A percentile compares a stretch with the other conserved stretches of the same genome.
These are phyloP conservation scores for Illadopsis cleaveri DNA, from an alignment of 2,113 vertebrate genomes.

Conservation along the genomic window DNA sequence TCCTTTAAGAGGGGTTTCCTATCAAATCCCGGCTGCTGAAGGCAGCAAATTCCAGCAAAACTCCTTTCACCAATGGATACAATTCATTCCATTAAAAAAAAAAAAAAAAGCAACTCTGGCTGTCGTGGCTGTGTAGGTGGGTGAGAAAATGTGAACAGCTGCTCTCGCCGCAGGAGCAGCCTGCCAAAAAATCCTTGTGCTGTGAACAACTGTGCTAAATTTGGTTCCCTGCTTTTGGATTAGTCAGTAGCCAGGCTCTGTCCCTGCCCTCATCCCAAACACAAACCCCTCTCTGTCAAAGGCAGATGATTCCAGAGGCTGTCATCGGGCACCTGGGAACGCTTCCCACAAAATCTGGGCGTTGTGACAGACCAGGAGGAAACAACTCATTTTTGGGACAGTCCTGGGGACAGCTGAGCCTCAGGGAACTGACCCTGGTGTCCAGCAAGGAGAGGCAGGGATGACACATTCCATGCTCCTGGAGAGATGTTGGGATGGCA, in stretches of 20 bases:
- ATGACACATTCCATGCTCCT: background rate
- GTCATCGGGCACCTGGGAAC: background rate
- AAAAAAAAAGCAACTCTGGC: background rate
- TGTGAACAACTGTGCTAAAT: slow-evolving; percentile 63
- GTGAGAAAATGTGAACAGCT: slow-evolving; percentile 71
- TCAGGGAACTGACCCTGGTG: background rate
- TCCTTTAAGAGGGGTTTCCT: slow-evolving; percentile 42
- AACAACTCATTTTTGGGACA: background rate
- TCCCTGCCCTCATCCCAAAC: background rate
- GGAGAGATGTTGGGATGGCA: background rate
- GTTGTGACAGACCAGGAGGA: background rate
- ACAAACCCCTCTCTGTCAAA: background rate
- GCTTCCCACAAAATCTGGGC: background rate
- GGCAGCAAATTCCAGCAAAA: slow-evolving; percentile 60
- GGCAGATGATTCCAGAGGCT: background rate
- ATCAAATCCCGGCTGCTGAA: slow-evolving; percentile 53
- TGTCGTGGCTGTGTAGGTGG: slow-evolving; percentile 63
- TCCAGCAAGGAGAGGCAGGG: background rate
- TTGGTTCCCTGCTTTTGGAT: slow-evolving; percentile 49
- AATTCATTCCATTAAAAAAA: background rate
- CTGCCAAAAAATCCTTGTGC: slow-evolving; percentile 55
- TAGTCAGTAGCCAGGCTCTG: slow-evolving; percentile 12
- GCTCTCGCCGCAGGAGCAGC: slow-evolving; percentile 1
- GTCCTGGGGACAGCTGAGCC: background rate
- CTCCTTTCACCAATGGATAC: slow-evolving; percentile 23